A percentile compares a stretch with the other conserved stretches of the same genome.
phyloP scores from a whole-genome alignment of 2,113 vertebrate species.

The Strix aluco region DNA sequence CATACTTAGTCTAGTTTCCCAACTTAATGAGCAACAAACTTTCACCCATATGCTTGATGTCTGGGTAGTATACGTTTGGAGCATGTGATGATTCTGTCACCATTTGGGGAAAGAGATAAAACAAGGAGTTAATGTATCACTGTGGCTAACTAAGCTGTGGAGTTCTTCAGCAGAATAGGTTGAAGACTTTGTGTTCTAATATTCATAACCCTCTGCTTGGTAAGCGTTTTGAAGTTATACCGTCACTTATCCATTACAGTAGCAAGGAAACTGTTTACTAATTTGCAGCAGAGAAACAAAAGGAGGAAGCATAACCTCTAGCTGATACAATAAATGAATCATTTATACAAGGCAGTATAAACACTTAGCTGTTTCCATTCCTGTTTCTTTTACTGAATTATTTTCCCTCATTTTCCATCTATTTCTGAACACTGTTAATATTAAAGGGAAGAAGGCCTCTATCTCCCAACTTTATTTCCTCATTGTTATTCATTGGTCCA shows the following conservation, averaged over 20 bases:
- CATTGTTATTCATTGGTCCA: conserved; percentile 90
- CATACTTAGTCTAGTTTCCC: not conserved
- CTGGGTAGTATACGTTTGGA: not conserved
- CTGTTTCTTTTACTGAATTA: conserved; percentile 16
- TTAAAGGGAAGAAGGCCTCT: conserved; percentile 45
- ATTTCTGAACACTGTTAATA: conserved; percentile 14
- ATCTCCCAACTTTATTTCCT: conserved; percentile 69
- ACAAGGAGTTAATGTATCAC: not conserved
- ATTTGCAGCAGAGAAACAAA: conserved; percentile 2
- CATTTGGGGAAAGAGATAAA: not conserved
- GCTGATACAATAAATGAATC: conserved; percentile 13
- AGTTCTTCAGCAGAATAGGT: not conserved
- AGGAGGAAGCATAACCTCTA: not conserved
- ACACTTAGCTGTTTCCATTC: conserved; percentile 24
- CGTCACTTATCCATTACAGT: not conserved
- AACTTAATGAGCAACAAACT: not conserved
- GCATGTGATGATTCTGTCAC: not conserved
- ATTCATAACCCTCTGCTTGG: not conserved
- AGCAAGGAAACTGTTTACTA: conserved; percentile 11
- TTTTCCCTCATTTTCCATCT: not conserved
- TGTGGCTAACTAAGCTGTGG: not conserved
- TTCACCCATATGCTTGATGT: not conserved
- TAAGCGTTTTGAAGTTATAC: not conserved
- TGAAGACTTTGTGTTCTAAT: not conserved
- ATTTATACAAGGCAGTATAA: conserved; percentile 2